Evolutionary conservation across 2,113 vertebrate genomes (phyloP), one percentile per base, ranked within the genome.

Genomic region (Marmota monax): DNA sequence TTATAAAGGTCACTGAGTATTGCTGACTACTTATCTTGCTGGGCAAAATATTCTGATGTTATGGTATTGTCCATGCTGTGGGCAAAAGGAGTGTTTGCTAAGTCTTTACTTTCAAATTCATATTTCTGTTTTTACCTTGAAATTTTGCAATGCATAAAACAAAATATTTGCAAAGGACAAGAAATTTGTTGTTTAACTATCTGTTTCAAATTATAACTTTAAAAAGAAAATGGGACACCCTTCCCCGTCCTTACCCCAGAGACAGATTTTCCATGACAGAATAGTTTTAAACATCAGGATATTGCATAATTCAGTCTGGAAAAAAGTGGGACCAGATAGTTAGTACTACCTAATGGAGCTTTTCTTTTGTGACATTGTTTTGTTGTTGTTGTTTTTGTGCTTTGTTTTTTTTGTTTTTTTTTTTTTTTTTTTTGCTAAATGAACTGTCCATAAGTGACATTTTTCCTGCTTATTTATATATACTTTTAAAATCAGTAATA

Each of bases 211-310:
- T 97, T 98, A 96, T 94, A 95, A 92, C 63, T 97, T 97, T 94
- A 92, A 86, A 94, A 97, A 94, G 93, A 90, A 95, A 97, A 91
- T 94, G 94, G 69, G 82, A 95, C 63, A 92, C n/a, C 39, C 92
- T 96, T 95, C 45, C 76, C 53, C 23, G 74, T 93, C 89, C 93
- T 78, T 37, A 94, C 86, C 92, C 48, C 17, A 94, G 96, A 97
- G 88, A 82, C 92, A 98, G 80, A 95, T 98, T 99, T 98, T 98
- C 98, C 95, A 84, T 98, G 97, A 97, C 97, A 97, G 89, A 34
- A 5, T 95, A 92, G 95, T 97, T 98, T 97, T 97, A 94, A 97
- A 97, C 88, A 94, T 97, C 94, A 98, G 97, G 98, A 97, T 97
- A 86, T 98, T 98, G 94, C 97, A 70, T 96, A 98, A 98, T 85